phyloP scores from a whole-genome alignment of 2,113 vertebrate species.

The Anthoscopus minutus region DNA sequence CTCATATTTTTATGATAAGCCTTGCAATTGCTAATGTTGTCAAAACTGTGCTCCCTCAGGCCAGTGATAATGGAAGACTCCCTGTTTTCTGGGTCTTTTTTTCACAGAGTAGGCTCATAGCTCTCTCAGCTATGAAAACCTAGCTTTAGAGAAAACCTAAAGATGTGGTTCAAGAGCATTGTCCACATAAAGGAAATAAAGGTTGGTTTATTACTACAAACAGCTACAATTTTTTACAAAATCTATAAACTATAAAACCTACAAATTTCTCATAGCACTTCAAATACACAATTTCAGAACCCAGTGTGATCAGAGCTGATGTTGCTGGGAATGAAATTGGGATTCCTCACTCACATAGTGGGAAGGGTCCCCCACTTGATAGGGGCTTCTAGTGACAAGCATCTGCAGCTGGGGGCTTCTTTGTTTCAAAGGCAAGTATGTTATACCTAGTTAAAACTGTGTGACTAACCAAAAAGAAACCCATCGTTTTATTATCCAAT shows the following conservation, averaged over 20 bases:
- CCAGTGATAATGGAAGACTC: not conserved
- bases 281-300: not conserved
- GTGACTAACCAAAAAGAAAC: not conserved
- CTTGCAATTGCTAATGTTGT: not conserved
- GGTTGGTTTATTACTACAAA: not conserved
- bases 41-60: not conserved
- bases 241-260: not conserved
- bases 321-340: rapidly evolving
- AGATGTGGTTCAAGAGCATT: not conserved
- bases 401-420: not conserved
- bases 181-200: not conserved
- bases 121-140: not conserved
- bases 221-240: not conserved
- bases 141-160: not conserved
- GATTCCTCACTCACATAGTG: not conserved
- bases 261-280: not conserved
- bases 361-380: not conserved
- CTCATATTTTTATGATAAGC: not conserved
- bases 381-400: not conserved
- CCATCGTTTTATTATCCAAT: not conserved
- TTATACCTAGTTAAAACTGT: not conserved
- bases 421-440: not conserved
- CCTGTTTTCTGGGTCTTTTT: not conserved
- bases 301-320: not conserved
- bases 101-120: not conserved